Evolutionary conservation across 1,140 invertebrate genomes (phyloP), one percentile per base, ranked within the genome.

Genomic region (Alviniconcha marisindica): DNA sequence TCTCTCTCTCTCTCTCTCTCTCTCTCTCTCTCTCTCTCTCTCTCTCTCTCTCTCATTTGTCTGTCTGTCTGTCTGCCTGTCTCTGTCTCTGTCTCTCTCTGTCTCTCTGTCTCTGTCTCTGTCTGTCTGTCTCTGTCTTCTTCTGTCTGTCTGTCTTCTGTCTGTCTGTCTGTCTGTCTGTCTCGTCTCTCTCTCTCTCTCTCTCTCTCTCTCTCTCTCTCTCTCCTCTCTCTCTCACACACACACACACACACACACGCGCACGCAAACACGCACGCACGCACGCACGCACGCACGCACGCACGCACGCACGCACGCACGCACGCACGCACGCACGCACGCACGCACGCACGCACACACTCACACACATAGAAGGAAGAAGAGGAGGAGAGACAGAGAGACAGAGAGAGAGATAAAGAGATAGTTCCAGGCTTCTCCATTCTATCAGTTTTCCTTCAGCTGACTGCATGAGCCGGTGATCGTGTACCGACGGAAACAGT

Each of bases 311-410:
- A 66, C 60, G 28, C 60, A 66, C 60, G 60, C 60, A 66, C 60
- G 28, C 60, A 66, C 60, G 60, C 60, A 66, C 60, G 60, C 60
- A 66, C 60, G 60, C 60, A 66, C 28, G 28, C 60, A 66, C 60
- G n/a, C 60, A n/a, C 48, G 21, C 48, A 21, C 48, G 21, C 48
- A 51, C 48, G 48, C 48, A 51, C 48, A 21, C 48, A 51, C 48
- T 12, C 48, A 21, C 48, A 51, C 48, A 51, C 48, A 21, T 21
- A 51, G 10, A n/a, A n/a, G n/a, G n/a, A n/a, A n/a, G n/a, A n/a
- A n/a, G n/a, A n/a, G n/a, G n/a, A n/a, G 48, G 10, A 51, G 10
- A 51, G 10, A 51, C 48, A 51, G 10, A 51, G 10, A 51, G 10
- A 51, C 48, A 51, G 10, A 51, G 10, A 51, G 10, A 51, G 10